These are phyloP conservation scores for Diorhabda sublineata DNA, from an alignment of 1,140 invertebrate genomes.

Conservation along the genomic window DNA sequence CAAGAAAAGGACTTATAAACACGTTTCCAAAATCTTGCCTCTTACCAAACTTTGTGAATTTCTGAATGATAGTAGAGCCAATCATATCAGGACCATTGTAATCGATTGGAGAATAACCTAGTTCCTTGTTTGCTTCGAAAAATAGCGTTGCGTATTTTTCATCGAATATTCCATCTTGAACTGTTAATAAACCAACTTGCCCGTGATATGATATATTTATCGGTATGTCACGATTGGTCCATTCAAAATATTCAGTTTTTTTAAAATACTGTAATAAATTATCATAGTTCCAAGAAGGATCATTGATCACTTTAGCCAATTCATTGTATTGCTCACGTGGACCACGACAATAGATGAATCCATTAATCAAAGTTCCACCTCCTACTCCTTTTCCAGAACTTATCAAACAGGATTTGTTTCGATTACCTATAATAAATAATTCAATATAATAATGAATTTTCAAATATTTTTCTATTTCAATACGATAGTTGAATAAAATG, in stretches of 20 bases:
- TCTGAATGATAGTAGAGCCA: constrained; percentile 14
- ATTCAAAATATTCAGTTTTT: constrained; percentile 41
- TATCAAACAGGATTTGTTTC: constrained; percentile 44
- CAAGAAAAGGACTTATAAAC: constrained; percentile 22
- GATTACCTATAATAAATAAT: constrained; percentile 40
- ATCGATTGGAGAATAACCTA: constrained; percentile 53
- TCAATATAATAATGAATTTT: too few species aligned
- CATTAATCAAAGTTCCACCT: constrained; percentile 65
- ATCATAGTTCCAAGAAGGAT: constrained; percentile 60
- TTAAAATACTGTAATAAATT: constrained; percentile 59
- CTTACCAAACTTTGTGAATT: constrained; percentile 16
- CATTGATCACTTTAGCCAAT: constrained; percentile 63
- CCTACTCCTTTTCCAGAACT: constrained; percentile 63
- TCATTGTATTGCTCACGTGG: constrained; percentile 59
- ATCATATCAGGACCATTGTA: constrained; percentile 20
- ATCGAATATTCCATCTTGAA: constrained; percentile 1
- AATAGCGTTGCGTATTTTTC: constrained; percentile 37
- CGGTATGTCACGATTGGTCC: constrained; percentile 46
- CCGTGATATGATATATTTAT: constrained; percentile 20
- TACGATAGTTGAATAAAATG: too few species aligned
- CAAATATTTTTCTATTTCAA: too few species aligned
- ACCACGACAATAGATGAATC: constrained; percentile 64
- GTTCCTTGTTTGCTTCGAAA: constrained; percentile 52
- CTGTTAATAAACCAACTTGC: constrained; percentile 17
- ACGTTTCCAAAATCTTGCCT: constrained; percentile 20